Conservation (phyloP, 2,888 invertebrate species). For the Cetonia aurata region DNA sequence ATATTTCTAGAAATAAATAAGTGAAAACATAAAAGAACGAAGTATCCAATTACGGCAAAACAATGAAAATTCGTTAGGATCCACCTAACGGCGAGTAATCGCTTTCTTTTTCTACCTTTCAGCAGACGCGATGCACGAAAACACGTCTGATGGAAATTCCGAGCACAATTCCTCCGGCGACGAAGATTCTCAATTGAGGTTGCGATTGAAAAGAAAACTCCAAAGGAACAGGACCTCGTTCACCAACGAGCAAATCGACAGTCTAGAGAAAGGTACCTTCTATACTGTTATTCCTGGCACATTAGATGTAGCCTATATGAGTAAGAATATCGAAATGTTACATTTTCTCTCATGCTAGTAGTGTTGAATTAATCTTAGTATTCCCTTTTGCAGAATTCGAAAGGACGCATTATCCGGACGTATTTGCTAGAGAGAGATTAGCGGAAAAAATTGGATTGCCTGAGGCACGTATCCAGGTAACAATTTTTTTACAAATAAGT, state of each 20-base stretch:
- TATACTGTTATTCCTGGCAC: conserved; percentile 22
- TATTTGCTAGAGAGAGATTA: conserved; percentile 94
- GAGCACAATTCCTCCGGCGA: conserved; percentile 92
- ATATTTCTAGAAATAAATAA: background rate
- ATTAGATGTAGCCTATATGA: background rate
- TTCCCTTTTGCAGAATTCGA: conserved; percentile 86
- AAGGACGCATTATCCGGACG: conserved; percentile 97
- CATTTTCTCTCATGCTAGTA: conserved; percentile 1
- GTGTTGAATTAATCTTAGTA: background rate
- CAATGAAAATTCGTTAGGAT: conserved; percentile 26
- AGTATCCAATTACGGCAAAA: conserved; percentile 28
- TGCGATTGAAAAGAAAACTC: conserved; percentile 94
- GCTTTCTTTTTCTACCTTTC: conserved; percentile 42
- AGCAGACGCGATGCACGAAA: conserved; percentile 66
- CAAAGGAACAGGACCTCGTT: conserved; percentile 98
- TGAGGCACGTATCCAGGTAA: conserved; percentile 99
- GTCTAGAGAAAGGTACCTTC: conserved; percentile 93
- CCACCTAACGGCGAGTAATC: conserved; percentile 24
- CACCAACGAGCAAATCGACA: conserved; percentile 98
- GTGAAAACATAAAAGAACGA: conserved; percentile 5
- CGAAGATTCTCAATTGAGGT: conserved; percentile 91
- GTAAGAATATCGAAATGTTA: background rate
- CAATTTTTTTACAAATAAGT: conserved; percentile 66
- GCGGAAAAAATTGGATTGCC: conserved; percentile 98
- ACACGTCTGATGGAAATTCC: conserved; percentile 89